Conservation (phyloP, 1,140 invertebrate species). For the Drosophila nigromelanica region DNA sequence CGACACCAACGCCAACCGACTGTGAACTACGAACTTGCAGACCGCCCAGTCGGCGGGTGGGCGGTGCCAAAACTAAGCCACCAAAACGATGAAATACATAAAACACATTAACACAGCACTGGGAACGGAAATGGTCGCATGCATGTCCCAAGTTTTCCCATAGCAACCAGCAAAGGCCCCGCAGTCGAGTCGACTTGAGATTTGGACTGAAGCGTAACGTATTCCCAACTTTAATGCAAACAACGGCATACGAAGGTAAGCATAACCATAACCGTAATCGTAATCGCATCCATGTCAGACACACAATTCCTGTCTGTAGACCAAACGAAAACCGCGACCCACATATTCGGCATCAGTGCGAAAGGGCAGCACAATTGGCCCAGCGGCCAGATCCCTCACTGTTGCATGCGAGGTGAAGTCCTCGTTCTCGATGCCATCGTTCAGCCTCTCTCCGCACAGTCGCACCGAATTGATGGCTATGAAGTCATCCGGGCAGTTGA, state of each 20-base stretch:
- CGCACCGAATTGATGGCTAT: slow-evolving; percentile 88
- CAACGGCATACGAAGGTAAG: slow-evolving; percentile 18
- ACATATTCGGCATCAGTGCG: slow-evolving; percentile 84
- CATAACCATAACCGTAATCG: slow-evolving; percentile 2
- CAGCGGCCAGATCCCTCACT: slow-evolving; percentile 86
- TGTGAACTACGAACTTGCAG: slow-evolving; percentile 78
- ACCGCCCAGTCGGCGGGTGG: slow-evolving; percentile 68
- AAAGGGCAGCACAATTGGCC: slow-evolving; percentile 85
- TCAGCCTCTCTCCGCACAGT: slow-evolving; percentile 89
- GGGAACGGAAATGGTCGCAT: slow-evolving; percentile 76
- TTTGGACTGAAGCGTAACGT: slow-evolving; percentile 65
- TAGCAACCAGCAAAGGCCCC: slow-evolving; percentile 49
- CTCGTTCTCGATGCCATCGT: slow-evolving; percentile 86
- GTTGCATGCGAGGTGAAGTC: slow-evolving; percentile 88
- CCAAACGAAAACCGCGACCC: slow-evolving; percentile 85
- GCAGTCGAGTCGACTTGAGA: slow-evolving; percentile 39
- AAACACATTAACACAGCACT: slow-evolving; percentile 77
- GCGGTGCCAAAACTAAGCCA: slow-evolving; percentile 77
- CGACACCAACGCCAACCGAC: slow-evolving; percentile 66
- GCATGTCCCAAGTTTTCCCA: slow-evolving; percentile 55
- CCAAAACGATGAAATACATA: slow-evolving; percentile 74
- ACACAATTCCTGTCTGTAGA: slow-evolving; percentile 86
- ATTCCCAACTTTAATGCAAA: slow-evolving; percentile 55
- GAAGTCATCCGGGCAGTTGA: slow-evolving; percentile 90
- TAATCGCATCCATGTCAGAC: slow-evolving; percentile 44